These are phyloP conservation scores for Macropodus opercularis DNA, from an alignment of 2,797 vertebrate genomes.

Conservation along the genomic window DNA sequence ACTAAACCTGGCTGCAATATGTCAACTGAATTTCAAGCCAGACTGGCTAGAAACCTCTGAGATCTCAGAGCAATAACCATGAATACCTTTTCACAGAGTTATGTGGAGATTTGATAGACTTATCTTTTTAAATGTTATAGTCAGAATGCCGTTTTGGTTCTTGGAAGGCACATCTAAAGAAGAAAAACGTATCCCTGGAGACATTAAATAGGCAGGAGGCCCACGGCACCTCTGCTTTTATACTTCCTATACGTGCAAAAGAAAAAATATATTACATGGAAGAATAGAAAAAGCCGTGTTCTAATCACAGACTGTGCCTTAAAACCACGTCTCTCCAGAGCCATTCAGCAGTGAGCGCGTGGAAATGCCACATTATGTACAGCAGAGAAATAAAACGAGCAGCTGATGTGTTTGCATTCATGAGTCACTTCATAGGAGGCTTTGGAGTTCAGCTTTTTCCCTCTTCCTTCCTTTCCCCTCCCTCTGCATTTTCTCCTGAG, in stretches of 20 bases:
- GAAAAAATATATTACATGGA: not conserved
- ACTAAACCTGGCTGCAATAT: constrained; percentile 41
- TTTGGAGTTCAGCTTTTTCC: constrained; percentile 37
- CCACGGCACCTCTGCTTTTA: not conserved
- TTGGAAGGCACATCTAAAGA: constrained; percentile 19
- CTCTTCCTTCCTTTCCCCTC: constrained; percentile 43
- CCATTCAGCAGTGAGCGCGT: constrained; percentile 1
- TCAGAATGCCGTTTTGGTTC: constrained; percentile 6
- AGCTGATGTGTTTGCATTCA: constrained; percentile 18
- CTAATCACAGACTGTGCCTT: constrained; percentile 29
- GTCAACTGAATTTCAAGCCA: constrained; percentile 39
- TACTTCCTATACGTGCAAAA: not conserved
- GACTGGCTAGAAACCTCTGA: constrained; percentile 28
- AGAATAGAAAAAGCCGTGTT: constrained; percentile 15
- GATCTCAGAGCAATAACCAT: constrained; percentile 57
- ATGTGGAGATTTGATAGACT: constrained; percentile 30
- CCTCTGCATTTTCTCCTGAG: constrained; percentile 48
- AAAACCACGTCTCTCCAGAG: constrained; percentile 28
- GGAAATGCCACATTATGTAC: constrained; percentile 29
- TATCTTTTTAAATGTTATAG: constrained; percentile 32
- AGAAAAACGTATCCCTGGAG: not conserved
- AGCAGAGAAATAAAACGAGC: constrained; percentile 2
- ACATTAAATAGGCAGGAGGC: constrained; percentile 5
- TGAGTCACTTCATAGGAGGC: constrained; percentile 10
- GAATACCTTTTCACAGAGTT: constrained; percentile 10